A percentile compares a stretch with the other conserved stretches of the same genome.
Evolutionary conservation across 2,113 vertebrate genomes (phyloP).

Genomic region (Pelobates fuscus): DNA sequence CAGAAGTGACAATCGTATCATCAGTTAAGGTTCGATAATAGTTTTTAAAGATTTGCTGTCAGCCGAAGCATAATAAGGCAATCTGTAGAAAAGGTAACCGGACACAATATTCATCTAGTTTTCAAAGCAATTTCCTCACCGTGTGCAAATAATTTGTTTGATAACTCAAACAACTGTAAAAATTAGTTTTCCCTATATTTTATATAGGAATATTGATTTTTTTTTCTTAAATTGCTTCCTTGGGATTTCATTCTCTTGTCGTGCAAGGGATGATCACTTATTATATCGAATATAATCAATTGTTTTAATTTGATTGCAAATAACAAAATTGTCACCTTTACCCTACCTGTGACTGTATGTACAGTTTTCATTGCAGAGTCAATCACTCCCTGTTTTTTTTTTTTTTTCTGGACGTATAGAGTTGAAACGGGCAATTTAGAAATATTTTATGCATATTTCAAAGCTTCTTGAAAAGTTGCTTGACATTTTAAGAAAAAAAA

Average conservation of each 20-base stretch:
- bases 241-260: not conserved
- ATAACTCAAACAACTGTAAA: not conserved
- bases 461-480: no score
- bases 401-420: no score
- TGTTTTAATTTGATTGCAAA: not conserved
- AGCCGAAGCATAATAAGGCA: no score
- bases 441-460: no score
- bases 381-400: no score
- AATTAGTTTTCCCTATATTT: not conserved
- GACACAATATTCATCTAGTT: not conserved
- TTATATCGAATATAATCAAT: slow-evolving; percentile 10
- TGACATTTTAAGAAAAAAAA: no score
- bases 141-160: not conserved
- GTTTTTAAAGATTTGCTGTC: no score
- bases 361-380: not conserved
- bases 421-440: no score
- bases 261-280: not conserved
- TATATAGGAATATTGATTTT: not conserved
- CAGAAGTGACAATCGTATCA: no score
- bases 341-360: not conserved
- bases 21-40: no score
- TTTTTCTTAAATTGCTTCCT: not conserved
- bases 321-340: not conserved
- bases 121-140: not conserved
- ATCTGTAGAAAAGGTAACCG: not conserved